phyloP scores from a whole-genome alignment of 2,888 invertebrate genomes.

The Drosophila borborema region DNA sequence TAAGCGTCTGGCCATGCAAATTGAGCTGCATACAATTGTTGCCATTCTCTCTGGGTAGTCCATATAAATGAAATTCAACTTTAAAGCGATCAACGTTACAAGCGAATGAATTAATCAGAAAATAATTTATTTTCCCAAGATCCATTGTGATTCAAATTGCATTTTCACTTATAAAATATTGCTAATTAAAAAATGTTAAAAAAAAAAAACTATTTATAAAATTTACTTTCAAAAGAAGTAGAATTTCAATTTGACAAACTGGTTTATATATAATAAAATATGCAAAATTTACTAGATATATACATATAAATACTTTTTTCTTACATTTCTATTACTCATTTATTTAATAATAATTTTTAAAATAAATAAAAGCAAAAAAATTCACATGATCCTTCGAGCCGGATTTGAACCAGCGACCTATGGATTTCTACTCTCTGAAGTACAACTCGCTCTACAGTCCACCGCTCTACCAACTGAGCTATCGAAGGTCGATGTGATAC shows the following conservation, averaged over 20 bases:
- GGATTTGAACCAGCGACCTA: constrained; percentile 84
- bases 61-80: background rate
- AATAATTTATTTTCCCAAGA: background rate
- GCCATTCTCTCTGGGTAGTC: constrained; percentile 15
- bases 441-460: constrained; percentile 75
- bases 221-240: too few species aligned
- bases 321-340: background rate
- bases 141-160: background rate
- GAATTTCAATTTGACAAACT: background rate
- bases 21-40: constrained; percentile 47
- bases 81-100: background rate
- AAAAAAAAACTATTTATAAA: too few species aligned
- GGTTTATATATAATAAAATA: too few species aligned
- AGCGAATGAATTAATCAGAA: background rate
- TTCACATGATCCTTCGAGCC: constrained; percentile 78
- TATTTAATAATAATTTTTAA: background rate
- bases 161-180: too few species aligned
- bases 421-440: constrained; percentile 67
- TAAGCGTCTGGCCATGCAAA: constrained; percentile 54
- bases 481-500: constrained; percentile 74
- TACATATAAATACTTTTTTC: background rate
- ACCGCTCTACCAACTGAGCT: constrained; percentile 85
- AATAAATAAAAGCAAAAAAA: constrained; percentile 34
- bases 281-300: too few species aligned
- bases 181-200: too few species aligned